Conservation (phyloP, 2,888 invertebrate species). For the Steinernema carpocapsae region DNA sequence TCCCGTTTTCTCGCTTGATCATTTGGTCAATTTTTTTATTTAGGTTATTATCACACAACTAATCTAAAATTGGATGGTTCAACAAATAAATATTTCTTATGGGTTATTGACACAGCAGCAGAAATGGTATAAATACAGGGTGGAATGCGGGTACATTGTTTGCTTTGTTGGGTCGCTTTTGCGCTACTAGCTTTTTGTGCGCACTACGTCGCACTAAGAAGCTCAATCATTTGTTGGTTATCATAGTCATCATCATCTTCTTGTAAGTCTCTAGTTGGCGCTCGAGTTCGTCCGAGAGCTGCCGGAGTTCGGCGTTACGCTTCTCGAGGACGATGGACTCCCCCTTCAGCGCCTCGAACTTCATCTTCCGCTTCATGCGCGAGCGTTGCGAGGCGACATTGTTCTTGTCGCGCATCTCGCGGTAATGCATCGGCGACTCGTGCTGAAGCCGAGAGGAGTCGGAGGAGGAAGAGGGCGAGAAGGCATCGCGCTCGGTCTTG, state of each 20-base stretch:
- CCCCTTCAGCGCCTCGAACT: constrained; percentile 15
- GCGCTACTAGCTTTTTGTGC: no score
- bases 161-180: no score
- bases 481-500: background rate
- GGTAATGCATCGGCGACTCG: constrained; percentile 4
- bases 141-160: no score
- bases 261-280: constrained; percentile 3
- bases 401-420: constrained; percentile 21
- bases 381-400: constrained; percentile 9
- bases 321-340: background rate
- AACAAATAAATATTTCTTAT: constrained; percentile 21
- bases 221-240: background rate
- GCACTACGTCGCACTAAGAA: background rate
- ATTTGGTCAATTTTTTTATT: no score
- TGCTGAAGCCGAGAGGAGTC: background rate
- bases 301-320: constrained; percentile 9
- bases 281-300: constrained; percentile 14
- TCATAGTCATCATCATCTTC: constrained; percentile 15
- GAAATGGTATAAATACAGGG: background rate
- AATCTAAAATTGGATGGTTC: background rate
- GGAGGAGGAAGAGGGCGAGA: background rate
- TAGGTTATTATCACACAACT: background rate
- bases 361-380: background rate
- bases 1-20: no score
- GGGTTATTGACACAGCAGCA: background rate